Conservation (phyloP, 92 coral and sea anemone genomes). For the Umimayanthus chanpuru region DNA sequence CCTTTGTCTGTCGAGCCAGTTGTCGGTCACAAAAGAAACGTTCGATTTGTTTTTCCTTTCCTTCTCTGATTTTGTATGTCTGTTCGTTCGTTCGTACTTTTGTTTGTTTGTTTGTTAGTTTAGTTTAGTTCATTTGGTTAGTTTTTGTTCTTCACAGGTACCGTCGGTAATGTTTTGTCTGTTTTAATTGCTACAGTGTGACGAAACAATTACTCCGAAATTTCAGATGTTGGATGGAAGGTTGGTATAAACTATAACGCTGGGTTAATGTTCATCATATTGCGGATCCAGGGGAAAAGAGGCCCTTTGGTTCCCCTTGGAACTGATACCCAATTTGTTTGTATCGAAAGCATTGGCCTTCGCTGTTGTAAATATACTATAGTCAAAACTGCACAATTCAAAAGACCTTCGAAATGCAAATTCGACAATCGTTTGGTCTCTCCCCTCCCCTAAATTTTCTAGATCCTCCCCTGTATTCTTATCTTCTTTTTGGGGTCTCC, state of each 20-base stretch:
- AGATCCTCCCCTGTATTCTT: not conserved
- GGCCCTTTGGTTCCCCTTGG: too few species aligned
- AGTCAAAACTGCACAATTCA: too few species aligned
- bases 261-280: not conserved
- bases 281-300: not conserved
- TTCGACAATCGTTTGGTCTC: too few species aligned
- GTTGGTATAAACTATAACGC: not conserved
- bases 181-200: not conserved
- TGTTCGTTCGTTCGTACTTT: not conserved
- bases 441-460: too few species aligned
- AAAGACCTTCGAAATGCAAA: too few species aligned
- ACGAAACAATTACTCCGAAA: not conserved
- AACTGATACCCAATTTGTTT: too few species aligned
- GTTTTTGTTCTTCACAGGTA: not conserved
- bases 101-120: not conserved
- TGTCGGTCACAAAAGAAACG: not conserved
- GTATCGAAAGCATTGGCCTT: too few species aligned
- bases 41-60: too few species aligned
- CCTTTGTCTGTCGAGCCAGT: not conserved
- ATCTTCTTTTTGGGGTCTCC: too few species aligned
- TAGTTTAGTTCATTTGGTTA: not conserved
- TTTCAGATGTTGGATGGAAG: constrained; percentile 5
- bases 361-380: too few species aligned
- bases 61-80: not conserved
- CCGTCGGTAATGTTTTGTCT: not conserved